Evolutionary conservation across 2,797 vertebrate species (phyloP).

Genomic region (Pantherophis alleghaniensis): DNA sequence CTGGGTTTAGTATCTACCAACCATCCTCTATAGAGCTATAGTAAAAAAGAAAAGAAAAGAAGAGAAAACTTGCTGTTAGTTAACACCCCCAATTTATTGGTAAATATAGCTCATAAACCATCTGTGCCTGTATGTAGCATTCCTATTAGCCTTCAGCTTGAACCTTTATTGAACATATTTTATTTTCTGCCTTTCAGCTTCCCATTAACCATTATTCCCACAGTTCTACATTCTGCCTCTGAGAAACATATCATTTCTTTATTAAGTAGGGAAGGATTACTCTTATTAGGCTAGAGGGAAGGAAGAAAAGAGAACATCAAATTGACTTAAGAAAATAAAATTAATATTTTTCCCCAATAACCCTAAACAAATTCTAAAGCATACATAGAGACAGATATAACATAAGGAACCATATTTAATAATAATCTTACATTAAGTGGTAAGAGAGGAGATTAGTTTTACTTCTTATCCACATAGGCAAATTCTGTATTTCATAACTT

Average conservation of each 20-base stretch:
- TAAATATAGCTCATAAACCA: slow-evolving; percentile 37
- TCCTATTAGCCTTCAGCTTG: slow-evolving; percentile 19
- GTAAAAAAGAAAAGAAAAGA: neutral
- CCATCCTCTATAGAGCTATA: neutral
- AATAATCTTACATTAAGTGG: neutral
- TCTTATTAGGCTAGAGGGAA: neutral
- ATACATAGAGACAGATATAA: neutral
- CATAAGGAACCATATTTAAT: neutral
- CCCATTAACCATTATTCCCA: slow-evolving; percentile 20
- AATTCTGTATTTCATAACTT: neutral
- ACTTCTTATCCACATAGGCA: neutral
- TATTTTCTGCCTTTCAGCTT: slow-evolving; percentile 9
- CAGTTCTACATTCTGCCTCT: slow-evolving; percentile 11
- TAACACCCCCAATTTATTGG: slow-evolving; percentile 34
- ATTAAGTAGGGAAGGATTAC: neutral
- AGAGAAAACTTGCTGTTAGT: neutral
- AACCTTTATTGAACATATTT: slow-evolving; percentile 22
- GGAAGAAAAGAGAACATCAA: neutral
- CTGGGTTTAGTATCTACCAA: neutral
- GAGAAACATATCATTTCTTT: slow-evolving; percentile 7
- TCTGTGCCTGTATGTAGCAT: slow-evolving; percentile 23
- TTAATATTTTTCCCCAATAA: neutral
- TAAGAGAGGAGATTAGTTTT: neutral
- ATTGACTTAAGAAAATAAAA: neutral
- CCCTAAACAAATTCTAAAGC: neutral